Evolutionary conservation across 1,140 invertebrate species (phyloP).

Genomic region (Calliopsis andreniformis): DNA sequence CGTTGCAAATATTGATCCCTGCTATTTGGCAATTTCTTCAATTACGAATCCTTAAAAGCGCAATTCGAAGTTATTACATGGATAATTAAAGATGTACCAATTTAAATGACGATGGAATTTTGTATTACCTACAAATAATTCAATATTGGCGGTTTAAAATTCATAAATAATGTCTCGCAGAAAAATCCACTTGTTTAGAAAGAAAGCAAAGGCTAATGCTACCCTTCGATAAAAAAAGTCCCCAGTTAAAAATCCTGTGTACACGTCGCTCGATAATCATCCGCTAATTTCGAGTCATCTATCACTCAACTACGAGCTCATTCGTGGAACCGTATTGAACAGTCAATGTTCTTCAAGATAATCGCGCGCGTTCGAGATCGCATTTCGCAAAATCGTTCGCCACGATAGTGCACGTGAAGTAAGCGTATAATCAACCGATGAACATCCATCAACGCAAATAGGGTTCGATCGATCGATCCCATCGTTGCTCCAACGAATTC

Average conservation of each 20-base stretch:
- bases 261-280: background rate
- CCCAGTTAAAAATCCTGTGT: background rate
- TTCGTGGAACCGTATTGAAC: background rate
- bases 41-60: too few species aligned
- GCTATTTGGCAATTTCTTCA: too few species aligned
- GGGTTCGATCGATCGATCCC: slow-evolving; percentile 3
- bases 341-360: background rate
- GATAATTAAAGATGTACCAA: too few species aligned
- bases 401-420: background rate
- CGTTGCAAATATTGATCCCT: too few species aligned
- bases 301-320: slow-evolving; percentile 5
- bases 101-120: too few species aligned
- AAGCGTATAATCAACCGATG: slow-evolving; percentile 27
- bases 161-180: too few species aligned
- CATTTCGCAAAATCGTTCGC: slow-evolving; percentile 6
- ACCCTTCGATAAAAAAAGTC: too few species aligned
- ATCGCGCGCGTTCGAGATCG: background rate
- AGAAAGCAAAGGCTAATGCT: background rate
- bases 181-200: too few species aligned
- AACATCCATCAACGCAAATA: slow-evolving; percentile 16
- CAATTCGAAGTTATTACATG: too few species aligned
- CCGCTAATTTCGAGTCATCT: background rate
- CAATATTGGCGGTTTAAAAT: too few species aligned
- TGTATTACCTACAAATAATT: too few species aligned
- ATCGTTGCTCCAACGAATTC: background rate